These are phyloP conservation scores for Etheostoma spectabile DNA, from an alignment of 2,113 vertebrate species.

Conservation along the genomic window DNA sequence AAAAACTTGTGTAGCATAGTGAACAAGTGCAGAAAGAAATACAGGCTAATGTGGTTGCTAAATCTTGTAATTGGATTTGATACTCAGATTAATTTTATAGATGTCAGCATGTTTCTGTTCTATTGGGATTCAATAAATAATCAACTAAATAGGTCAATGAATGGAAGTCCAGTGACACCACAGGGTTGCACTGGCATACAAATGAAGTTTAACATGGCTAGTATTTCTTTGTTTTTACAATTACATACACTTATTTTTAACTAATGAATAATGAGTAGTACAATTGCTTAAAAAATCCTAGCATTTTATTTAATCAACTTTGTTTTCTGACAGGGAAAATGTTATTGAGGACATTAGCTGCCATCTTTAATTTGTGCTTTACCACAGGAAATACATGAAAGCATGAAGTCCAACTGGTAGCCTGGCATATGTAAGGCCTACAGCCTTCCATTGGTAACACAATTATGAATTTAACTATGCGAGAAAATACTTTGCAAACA, in stretches of 20 bases:
- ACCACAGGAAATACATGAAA: neutral
- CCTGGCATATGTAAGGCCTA: neutral
- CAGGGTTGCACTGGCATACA: neutral
- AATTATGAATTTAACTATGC: neutral
- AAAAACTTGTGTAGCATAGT: neutral
- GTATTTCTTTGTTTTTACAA: neutral
- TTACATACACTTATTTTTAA: slow-evolving; percentile 4
- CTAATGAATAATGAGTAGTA: neutral
- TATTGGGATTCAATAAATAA: slow-evolving; percentile 10
- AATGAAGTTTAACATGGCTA: neutral
- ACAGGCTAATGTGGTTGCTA: neutral
- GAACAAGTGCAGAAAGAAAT: neutral
- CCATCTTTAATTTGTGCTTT: neutral
- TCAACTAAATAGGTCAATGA: neutral
- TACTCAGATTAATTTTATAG: too few species aligned
- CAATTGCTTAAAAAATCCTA: neutral
- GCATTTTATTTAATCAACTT: neutral
- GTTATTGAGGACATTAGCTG: neutral
- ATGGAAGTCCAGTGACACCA: neutral
- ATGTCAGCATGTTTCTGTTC: neutral
- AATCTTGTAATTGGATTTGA: neutral
- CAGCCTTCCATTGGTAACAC: neutral
- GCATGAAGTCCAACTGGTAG: neutral
- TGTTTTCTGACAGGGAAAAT: neutral
- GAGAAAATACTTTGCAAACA: neutral